Evolutionary conservation across 2,797 vertebrate species (phyloP).

Genomic region (Bradypodion pumilum): DNA sequence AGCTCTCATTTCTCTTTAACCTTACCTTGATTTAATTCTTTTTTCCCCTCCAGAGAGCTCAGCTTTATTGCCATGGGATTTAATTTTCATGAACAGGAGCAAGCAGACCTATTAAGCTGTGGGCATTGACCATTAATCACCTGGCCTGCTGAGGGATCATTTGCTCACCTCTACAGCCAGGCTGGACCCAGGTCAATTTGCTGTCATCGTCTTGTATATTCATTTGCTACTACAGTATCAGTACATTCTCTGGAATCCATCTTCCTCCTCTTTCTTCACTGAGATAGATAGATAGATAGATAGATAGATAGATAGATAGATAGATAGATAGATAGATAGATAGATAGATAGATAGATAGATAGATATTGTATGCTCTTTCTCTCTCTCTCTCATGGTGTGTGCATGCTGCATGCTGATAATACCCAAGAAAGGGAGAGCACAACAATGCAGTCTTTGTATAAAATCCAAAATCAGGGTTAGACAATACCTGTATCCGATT

Average conservation of each 20-base stretch:
- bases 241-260: neutral
- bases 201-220: neutral
- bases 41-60: neutral
- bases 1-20: neutral
- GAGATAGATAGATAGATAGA: too few species aligned
- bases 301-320: too few species aligned
- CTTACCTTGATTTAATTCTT: neutral
- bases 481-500: too few species aligned
- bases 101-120: conserved; percentile 17
- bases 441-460: neutral
- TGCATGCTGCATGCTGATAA: too few species aligned
- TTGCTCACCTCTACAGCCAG: conserved; percentile 4
- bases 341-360: too few species aligned
- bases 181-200: conserved; percentile 10
- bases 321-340: too few species aligned
- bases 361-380: too few species aligned
- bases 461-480: too few species aligned
- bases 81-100: conserved; percentile 32
- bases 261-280: too few species aligned
- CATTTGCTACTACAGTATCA: neutral
- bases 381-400: too few species aligned
- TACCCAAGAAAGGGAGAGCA: too few species aligned
- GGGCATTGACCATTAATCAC: conserved; percentile 31
- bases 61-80: conserved; percentile 11
- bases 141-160: neutral